Conservation (phyloP, 2,113 vertebrate genomes). For the Alethe diademata region DNA sequence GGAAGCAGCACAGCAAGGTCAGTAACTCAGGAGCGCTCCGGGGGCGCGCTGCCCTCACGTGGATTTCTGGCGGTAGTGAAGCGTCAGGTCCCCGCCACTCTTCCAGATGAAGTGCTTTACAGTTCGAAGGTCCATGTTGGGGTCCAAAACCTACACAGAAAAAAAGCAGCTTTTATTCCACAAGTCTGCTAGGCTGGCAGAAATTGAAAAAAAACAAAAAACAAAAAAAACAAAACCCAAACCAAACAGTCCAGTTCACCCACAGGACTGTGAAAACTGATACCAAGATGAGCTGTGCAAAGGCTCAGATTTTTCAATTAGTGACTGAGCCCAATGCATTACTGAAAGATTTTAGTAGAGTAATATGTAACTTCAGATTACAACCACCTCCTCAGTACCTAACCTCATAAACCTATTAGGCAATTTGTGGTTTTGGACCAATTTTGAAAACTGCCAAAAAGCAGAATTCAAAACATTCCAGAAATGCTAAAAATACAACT, state of each 20-base stretch:
- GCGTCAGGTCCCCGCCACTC: slow-evolving; percentile 95
- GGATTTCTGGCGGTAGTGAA: slow-evolving; percentile 93
- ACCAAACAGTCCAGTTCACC: background rate
- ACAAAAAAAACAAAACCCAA: background rate
- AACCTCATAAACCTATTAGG: background rate
- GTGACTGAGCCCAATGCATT: accelerated
- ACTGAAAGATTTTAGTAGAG: background rate
- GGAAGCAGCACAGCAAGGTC: slow-evolving; percentile 70
- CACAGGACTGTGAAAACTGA: background rate
- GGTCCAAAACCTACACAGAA: slow-evolving; percentile 87
- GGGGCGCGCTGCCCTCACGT: slow-evolving; percentile 70
- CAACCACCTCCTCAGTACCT: background rate
- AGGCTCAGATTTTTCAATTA: background rate
- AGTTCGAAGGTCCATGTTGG: slow-evolving; percentile 98
- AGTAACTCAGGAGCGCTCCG: slow-evolving; percentile 15
- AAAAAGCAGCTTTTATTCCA: background rate
- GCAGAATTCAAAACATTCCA: background rate
- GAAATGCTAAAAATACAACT: background rate
- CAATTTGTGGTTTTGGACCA: background rate
- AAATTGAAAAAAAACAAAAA: background rate
- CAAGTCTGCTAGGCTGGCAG: background rate
- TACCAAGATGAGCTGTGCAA: background rate
- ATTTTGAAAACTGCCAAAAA: background rate
- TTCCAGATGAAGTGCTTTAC: slow-evolving; percentile 97
- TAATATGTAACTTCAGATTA: background rate